Conservation (phyloP, 2,888 invertebrate species). For the Crioceris asparagi region DNA sequence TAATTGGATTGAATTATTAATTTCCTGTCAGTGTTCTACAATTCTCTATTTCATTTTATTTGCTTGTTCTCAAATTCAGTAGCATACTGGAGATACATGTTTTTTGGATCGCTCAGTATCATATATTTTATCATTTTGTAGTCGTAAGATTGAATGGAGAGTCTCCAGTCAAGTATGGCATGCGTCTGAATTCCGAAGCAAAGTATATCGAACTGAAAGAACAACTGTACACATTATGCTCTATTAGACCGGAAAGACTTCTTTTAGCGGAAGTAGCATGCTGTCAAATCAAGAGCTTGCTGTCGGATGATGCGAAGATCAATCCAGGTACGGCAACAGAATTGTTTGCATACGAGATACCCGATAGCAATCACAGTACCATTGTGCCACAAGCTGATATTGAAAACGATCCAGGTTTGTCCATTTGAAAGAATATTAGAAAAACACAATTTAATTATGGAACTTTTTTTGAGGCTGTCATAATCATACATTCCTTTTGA, state of each 20-base stretch:
- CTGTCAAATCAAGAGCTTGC: conserved; percentile 53
- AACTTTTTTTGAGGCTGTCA: too few relatives aligned
- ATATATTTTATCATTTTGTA: conserved; percentile 37
- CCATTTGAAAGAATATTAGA: too few relatives aligned
- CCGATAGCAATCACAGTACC: conserved; percentile 31
- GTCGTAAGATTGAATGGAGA: conserved; percentile 72
- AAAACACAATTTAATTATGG: too few relatives aligned
- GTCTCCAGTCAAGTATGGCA: conserved; percentile 74
- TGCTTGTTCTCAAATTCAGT: too few relatives aligned
- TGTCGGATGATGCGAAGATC: conserved; percentile 45
- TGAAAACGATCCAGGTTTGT: conserved; percentile 23
- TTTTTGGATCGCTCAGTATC: too few relatives aligned
- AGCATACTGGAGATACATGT: too few relatives aligned
- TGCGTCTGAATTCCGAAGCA: conserved; percentile 73
- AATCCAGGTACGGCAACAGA: conserved; percentile 42
- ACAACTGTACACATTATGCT: conserved; percentile 54
- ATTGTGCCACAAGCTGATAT: conserved; percentile 21
- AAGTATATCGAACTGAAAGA: conserved; percentile 67
- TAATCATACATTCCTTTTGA: too few relatives aligned
- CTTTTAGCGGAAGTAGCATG: conserved; percentile 62
- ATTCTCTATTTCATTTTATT: too few relatives aligned
- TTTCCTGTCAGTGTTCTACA: too few relatives aligned
- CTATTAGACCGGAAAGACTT: conserved; percentile 50
- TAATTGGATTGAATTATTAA: too few relatives aligned
- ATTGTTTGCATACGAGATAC: conserved; percentile 61